These are phyloP conservation scores for Venturia canescens DNA, from an alignment of 1,140 invertebrate genomes.

Conservation along the genomic window DNA sequence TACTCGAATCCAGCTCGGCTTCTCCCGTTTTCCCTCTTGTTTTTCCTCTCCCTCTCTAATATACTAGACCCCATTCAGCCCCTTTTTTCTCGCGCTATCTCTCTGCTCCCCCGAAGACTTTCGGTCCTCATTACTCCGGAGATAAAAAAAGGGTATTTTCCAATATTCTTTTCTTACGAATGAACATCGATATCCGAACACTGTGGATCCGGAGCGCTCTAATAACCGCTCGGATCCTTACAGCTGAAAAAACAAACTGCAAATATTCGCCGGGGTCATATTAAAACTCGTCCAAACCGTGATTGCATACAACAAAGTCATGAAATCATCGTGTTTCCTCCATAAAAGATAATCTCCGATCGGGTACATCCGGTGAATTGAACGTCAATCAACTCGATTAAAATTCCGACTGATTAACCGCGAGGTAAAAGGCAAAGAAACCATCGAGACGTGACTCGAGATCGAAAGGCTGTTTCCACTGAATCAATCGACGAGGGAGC, in stretches of 20 bases:
- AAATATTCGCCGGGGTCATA: too few species aligned
- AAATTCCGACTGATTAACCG: too few species aligned
- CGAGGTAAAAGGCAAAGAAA: neutral
- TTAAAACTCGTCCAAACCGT: too few species aligned
- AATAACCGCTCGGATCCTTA: neutral
- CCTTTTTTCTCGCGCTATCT: constrained; percentile 1
- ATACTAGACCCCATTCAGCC: constrained; percentile 4
- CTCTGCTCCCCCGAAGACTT: neutral
- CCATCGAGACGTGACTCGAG: neutral
- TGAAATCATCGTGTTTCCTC: too few species aligned
- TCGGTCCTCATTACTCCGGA: constrained; percentile 23
- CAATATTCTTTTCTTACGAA: constrained; percentile 20
- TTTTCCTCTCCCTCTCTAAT: neutral
- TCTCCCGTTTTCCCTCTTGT: constrained; percentile 10
- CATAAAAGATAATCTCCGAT: too few species aligned
- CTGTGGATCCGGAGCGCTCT: neutral
- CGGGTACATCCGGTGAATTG: too few species aligned
- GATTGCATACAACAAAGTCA: too few species aligned
- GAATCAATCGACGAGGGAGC: neutral
- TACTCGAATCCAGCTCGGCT: constrained; percentile 26
- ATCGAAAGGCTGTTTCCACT: neutral
- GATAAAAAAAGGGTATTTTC: constrained; percentile 31
- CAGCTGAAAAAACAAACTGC: too few species aligned
- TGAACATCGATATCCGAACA: constrained; percentile 6
- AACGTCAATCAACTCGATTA: too few species aligned